Conservation (phyloP, 2,113 vertebrate genomes). For the Geococcyx californianus region DNA sequence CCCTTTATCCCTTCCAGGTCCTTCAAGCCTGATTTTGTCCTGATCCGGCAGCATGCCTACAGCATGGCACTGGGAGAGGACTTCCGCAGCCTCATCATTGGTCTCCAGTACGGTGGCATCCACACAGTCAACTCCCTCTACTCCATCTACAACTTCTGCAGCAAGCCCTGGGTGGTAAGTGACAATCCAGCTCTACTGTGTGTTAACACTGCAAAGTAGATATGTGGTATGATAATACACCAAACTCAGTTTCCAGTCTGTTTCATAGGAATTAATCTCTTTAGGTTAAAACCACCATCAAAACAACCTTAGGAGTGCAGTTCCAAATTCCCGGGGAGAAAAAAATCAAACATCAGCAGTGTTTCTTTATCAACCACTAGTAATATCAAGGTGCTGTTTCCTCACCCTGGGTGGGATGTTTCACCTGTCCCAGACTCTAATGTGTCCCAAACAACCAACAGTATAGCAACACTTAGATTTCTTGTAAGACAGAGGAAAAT, state of each 20-base stretch:
- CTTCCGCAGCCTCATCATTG: constrained; percentile 91
- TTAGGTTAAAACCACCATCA: neutral
- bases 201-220: neutral
- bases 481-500: neutral
- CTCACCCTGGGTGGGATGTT: neutral
- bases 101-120: constrained; percentile 89
- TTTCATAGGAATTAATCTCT: neutral
- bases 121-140: constrained; percentile 89
- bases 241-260: neutral
- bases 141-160: constrained; percentile 98
- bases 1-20: constrained; percentile 76
- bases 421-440: neutral
- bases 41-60: constrained; percentile 93
- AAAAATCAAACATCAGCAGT: neutral
- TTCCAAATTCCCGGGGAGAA: neutral
- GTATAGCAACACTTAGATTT: neutral
- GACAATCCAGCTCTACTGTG: neutral
- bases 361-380: neutral
- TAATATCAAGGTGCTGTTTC: neutral
- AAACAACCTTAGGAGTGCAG: neutral
- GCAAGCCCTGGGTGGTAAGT: constrained; percentile 98
- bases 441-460: neutral
- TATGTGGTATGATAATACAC: fast-evolving
- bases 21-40: constrained; percentile 91
- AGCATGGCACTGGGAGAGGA: constrained; percentile 95